Conservation (phyloP, 2,797 vertebrate species). For the Siniperca obscura region DNA sequence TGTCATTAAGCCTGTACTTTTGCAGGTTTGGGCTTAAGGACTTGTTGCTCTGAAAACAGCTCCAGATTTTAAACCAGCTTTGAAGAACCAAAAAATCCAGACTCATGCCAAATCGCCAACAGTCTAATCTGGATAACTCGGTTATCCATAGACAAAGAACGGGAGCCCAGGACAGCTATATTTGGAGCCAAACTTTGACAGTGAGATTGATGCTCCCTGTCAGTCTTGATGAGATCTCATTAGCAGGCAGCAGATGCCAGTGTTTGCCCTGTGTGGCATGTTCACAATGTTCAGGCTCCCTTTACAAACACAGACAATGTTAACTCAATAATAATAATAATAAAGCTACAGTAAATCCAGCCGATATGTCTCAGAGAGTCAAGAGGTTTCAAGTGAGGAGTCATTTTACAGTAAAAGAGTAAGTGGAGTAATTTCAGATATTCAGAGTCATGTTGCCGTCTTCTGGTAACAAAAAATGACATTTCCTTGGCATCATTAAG, state of each 20-base stretch:
- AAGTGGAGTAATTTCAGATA: background rate
- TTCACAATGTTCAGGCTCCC: slow-evolving; percentile 26
- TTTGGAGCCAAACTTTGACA: slow-evolving; percentile 42
- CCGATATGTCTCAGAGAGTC: background rate
- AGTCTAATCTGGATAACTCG: background rate
- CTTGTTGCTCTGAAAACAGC: background rate
- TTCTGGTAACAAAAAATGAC: background rate
- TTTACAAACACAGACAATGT: slow-evolving; percentile 13
- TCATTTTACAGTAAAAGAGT: background rate
- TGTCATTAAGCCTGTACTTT: background rate
- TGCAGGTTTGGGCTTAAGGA: background rate
- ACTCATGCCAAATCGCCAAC: background rate
- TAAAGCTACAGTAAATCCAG: background rate
- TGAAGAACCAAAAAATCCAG: background rate
- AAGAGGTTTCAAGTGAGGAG: background rate
- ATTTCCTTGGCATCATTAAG: background rate
- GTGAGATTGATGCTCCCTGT: slow-evolving; percentile 52
- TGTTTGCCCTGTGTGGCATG: slow-evolving; percentile 40
- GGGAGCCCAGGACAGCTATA: background rate
- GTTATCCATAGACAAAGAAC: background rate
- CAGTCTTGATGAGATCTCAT: slow-evolving; percentile 60
- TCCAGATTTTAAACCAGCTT: slow-evolving; percentile 3
- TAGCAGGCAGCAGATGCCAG: slow-evolving; percentile 64
- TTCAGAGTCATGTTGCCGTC: background rate
- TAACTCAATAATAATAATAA: background rate